Evolutionary conservation across 2,113 vertebrate genomes (phyloP).

Genomic region (Pachypanchax playfairii): DNA sequence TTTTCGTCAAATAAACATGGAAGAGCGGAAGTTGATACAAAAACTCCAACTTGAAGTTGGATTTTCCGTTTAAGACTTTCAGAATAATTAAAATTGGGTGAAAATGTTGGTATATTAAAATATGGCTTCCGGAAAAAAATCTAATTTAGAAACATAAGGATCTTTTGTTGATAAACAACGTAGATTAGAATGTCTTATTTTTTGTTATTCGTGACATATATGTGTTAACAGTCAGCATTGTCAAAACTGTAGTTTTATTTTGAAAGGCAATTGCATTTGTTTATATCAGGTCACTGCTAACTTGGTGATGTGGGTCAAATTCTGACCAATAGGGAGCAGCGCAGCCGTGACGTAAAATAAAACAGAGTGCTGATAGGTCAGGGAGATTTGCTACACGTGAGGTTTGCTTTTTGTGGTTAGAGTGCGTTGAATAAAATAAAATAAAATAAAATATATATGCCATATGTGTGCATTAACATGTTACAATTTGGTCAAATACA

Average conservation of each 20-base stretch:
- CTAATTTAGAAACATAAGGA: too few species aligned
- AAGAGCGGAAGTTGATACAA: conserved; percentile 1
- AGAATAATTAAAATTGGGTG: too few species aligned
- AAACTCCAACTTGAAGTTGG: background rate
- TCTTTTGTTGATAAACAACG: accelerated
- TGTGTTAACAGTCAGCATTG: too few species aligned
- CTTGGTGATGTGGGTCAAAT: conserved; percentile 5
- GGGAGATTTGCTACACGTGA: background rate
- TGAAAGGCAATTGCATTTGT: background rate
- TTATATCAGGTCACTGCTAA: too few species aligned
- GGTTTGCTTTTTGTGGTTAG: background rate
- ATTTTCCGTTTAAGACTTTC: conserved; percentile 10
- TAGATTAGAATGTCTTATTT: background rate
- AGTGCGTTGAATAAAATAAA: too few species aligned
- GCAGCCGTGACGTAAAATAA: background rate
- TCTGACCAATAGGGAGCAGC: conserved; percentile 10
- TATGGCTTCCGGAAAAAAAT: too few species aligned
- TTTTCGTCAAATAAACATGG: background rate
- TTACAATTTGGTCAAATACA: too few species aligned
- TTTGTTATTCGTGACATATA: background rate
- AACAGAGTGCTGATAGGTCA: background rate
- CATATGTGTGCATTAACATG: too few species aligned
- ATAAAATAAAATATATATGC: too few species aligned
- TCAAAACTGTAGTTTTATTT: conserved; percentile 23
- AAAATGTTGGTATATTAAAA: too few species aligned